phyloP scores from a whole-genome alignment of 2,113 vertebrate species.

The Scopus umbretta region DNA sequence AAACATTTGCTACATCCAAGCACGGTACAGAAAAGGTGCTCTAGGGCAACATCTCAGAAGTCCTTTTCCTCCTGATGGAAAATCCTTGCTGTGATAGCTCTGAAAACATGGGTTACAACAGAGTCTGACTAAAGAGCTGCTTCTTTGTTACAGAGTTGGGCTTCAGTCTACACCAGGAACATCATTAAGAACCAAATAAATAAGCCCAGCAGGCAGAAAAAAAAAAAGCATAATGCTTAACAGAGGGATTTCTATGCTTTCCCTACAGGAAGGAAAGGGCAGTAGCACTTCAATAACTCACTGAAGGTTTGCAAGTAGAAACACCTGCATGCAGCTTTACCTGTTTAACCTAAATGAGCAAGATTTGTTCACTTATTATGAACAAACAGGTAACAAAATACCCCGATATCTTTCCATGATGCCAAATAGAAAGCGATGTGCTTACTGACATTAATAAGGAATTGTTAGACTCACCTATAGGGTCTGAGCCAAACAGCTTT shows the following conservation, averaged over 20 bases:
- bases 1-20: background rate
- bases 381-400: background rate
- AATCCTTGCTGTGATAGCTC: background rate
- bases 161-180: background rate
- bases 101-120: background rate
- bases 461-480: background rate
- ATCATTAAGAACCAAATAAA: background rate
- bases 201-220: background rate
- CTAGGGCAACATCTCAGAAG: background rate
- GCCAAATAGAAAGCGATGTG: background rate
- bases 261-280: background rate
- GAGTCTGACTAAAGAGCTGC: background rate
- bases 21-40: background rate
- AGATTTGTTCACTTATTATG: background rate
- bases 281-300: background rate
- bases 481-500: background rate
- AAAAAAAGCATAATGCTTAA: background rate
- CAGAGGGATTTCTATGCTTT: background rate
- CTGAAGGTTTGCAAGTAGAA: background rate
- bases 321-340: background rate
- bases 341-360: background rate
- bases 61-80: background rate
- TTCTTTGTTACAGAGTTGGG: background rate
- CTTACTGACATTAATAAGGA: background rate
- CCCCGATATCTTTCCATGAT: background rate